Percentiles rank a stretch among this genome's conserved stretches.
Conservation (phyloP, 2,113 vertebrate genomes). For the Emberiza fucata region DNA sequence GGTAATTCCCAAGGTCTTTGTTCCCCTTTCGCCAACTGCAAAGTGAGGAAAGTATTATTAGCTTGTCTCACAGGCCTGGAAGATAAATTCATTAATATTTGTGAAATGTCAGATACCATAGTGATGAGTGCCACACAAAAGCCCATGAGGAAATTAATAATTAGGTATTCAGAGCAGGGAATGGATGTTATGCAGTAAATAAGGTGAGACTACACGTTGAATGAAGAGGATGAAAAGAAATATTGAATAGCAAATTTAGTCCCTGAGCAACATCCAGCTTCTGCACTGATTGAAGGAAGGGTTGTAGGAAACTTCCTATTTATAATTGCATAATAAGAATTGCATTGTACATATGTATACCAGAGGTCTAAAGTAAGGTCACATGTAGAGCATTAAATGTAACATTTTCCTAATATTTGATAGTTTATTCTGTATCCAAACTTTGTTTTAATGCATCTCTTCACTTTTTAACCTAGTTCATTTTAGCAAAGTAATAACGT, state of each 20-base stretch:
- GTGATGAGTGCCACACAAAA: conserved; percentile 8
- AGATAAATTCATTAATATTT: conserved; percentile 33
- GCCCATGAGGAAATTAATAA: conserved; percentile 13
- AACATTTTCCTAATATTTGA: background rate
- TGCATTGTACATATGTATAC: background rate
- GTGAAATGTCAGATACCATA: background rate
- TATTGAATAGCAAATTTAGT: conserved; percentile 15
- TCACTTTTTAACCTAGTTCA: background rate
- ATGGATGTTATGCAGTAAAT: conserved; percentile 12
- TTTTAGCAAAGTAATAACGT: background rate
- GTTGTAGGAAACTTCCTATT: background rate
- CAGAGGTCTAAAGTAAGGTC: background rate
- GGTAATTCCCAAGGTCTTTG: background rate
- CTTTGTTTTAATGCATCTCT: background rate
- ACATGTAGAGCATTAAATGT: background rate
- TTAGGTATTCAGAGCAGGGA: conserved; percentile 20
- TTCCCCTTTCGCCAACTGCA: background rate
- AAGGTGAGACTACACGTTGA: background rate
- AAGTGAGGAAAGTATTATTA: background rate
- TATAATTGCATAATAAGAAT: background rate
- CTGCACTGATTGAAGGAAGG: background rate
- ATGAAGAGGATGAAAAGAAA: conserved; percentile 44
- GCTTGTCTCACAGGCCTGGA: background rate
- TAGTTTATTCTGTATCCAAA: background rate
- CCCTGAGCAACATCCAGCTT: background rate